A percentile compares a stretch with the other conserved stretches of the same genome.
Evolutionary conservation across 2,888 invertebrate genomes (phyloP).

Genomic region (Agapostemon virescens): DNA sequence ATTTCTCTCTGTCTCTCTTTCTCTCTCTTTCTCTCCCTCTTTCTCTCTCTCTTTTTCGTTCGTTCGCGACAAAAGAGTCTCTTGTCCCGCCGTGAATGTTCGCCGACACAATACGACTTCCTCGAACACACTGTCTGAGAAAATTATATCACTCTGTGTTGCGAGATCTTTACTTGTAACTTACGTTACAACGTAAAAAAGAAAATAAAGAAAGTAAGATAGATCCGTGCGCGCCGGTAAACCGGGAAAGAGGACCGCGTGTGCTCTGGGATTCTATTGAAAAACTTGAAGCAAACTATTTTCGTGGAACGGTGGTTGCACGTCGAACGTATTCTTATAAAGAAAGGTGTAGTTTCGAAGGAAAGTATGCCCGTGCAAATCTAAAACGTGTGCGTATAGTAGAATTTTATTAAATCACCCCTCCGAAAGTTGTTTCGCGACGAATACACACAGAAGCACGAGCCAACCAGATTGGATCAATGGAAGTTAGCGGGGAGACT

Average conservation of each 20-base stretch:
- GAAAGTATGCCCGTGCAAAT: slow-evolving; percentile 8
- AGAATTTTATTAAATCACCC: slow-evolving; percentile 1
- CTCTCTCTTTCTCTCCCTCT: background rate
- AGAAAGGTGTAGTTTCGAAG: background rate
- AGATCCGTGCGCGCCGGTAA: slow-evolving; percentile 29
- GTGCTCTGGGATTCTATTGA: slow-evolving; percentile 58
- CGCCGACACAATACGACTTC: slow-evolving; percentile 5
- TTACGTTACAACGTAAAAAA: slow-evolving; percentile 30
- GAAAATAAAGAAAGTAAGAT: slow-evolving; percentile 16
- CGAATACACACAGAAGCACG: background rate
- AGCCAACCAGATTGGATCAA: background rate
- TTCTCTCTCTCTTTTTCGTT: background rate
- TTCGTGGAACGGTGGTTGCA: slow-evolving; percentile 65
- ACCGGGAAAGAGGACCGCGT: slow-evolving; percentile 32
- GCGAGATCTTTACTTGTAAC: slow-evolving; percentile 41
- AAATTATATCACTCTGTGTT: slow-evolving; percentile 24
- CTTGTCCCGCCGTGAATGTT: slow-evolving; percentile 3
- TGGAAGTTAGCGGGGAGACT: background rate
- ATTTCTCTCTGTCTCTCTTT: slow-evolving; percentile 9
- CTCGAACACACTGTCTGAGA: background rate
- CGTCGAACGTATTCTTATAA: slow-evolving; percentile 41
- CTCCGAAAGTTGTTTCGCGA: background rate
- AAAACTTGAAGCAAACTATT: slow-evolving; percentile 66
- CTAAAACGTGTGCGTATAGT: background rate
- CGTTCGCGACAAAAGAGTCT: slow-evolving; percentile 21